Conservation (phyloP, 1,140 invertebrate genomes). For the Pogonomyrmex californicus region DNA sequence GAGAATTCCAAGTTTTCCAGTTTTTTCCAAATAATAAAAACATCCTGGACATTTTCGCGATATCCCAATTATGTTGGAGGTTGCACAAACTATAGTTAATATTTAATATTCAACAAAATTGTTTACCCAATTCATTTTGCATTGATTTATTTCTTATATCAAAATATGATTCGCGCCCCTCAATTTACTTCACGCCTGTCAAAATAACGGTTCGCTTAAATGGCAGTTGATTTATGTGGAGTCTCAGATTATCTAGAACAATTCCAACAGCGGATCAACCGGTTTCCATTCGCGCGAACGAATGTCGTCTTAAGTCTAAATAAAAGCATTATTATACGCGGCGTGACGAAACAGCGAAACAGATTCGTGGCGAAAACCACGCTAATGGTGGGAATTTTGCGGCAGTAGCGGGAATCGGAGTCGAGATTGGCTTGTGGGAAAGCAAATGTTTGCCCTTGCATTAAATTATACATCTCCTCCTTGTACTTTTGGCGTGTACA, state of each 20-base stretch:
- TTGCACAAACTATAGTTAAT: background rate
- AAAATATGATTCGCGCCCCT: background rate
- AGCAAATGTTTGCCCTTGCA: constrained; percentile 50
- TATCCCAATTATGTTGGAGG: background rate
- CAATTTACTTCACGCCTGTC: background rate
- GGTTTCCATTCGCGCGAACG: constrained; percentile 29
- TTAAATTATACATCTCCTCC: constrained; percentile 37
- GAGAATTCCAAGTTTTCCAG: too few relatives aligned
- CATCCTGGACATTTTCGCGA: background rate
- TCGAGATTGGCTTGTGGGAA: constrained; percentile 1
- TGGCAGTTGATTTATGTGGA: background rate
- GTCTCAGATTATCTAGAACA: constrained; percentile 17
- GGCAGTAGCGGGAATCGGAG: background rate
- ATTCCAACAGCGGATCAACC: background rate
- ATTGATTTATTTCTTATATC: background rate
- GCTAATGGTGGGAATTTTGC: constrained; percentile 38
- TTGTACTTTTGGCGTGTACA: constrained; percentile 1
- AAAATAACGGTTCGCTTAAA: background rate
- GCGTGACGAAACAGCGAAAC: background rate
- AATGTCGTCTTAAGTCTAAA: constrained; percentile 3
- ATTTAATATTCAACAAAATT: background rate
- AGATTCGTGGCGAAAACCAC: constrained; percentile 22
- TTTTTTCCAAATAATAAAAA: too few relatives aligned
- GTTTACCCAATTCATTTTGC: background rate
- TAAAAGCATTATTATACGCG: constrained; percentile 7